phyloP scores from a whole-genome alignment of 1,140 invertebrate genomes.

The Drosophila kepulauana region DNA sequence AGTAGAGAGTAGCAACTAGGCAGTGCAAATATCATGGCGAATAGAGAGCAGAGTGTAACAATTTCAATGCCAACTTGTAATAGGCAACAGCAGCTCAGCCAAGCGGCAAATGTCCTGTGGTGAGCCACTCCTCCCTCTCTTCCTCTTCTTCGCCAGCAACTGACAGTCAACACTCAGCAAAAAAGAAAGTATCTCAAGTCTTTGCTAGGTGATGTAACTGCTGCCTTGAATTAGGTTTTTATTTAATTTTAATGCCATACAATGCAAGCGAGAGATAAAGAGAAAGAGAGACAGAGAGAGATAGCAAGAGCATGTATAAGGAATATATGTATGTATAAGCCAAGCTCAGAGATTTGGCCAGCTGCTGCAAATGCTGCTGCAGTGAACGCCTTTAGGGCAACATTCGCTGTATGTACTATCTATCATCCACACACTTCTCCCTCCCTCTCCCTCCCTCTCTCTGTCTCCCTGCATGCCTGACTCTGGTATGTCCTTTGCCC shows the following conservation, averaged over 20 bases:
- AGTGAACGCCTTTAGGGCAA: constrained; percentile 6
- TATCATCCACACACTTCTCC: neutral
- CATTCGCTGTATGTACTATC: neutral
- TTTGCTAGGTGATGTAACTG: constrained; percentile 57
- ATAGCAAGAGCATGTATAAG: neutral
- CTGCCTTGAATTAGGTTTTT: constrained; percentile 33
- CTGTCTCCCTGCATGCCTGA: neutral
- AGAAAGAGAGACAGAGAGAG: neutral
- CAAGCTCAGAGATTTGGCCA: constrained; percentile 26
- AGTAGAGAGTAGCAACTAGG: constrained; percentile 1
- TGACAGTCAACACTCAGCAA: neutral
- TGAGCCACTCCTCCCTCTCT: constrained; percentile 8
- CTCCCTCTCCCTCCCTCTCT: neutral
- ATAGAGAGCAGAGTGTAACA: constrained; percentile 4
- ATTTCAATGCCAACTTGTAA: constrained; percentile 67
- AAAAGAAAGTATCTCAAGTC: constrained; percentile 31
- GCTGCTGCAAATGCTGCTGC: constrained; percentile 14
- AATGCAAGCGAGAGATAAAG: neutral
- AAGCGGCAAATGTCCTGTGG: constrained; percentile 70
- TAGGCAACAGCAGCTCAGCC: constrained; percentile 58
- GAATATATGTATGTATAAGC: neutral
- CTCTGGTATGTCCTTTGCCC: constrained; percentile 1
- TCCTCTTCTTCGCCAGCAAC: neutral
- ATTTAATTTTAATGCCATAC: constrained; percentile 41
- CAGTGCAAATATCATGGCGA: neutral